These are phyloP conservation scores for Acleris literana DNA, from an alignment of 2,888 invertebrate genomes.

Conservation along the genomic window DNA sequence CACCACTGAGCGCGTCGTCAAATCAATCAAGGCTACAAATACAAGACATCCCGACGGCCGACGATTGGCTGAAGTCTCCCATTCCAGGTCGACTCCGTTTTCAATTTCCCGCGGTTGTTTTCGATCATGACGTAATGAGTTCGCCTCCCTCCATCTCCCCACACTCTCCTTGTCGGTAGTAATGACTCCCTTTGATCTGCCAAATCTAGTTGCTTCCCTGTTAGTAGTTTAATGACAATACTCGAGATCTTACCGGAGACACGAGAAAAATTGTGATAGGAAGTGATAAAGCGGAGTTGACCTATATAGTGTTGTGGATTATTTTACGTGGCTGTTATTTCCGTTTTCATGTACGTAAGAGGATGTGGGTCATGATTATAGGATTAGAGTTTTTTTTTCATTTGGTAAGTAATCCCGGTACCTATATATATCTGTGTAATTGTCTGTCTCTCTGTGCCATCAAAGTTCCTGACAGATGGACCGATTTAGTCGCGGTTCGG, in stretches of 20 bases:
- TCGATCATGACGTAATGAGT: conserved; percentile 12
- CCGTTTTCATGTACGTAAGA: too few species aligned
- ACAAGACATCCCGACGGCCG: background rate
- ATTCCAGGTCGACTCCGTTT: conserved; percentile 9
- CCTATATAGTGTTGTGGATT: too few species aligned
- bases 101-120: conserved; percentile 26
- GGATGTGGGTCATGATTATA: too few species aligned
- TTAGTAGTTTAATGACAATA: background rate
- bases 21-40: background rate
- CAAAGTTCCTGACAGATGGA: too few species aligned
- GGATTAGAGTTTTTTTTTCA: too few species aligned
- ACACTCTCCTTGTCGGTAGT: background rate
- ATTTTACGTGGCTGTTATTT: too few species aligned
- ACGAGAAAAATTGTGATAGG: background rate
- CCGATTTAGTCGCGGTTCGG: too few species aligned
- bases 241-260: background rate
- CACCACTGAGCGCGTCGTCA: too few species aligned
- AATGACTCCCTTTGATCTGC: conserved; percentile 22
- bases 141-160: background rate
- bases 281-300: background rate
- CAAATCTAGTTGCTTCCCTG: conserved; percentile 11
- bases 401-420: too few species aligned
- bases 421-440: too few species aligned
- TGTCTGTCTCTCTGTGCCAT: too few species aligned
- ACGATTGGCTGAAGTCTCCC: conserved; percentile 14